Evolutionary conservation across 1,140 invertebrate species (phyloP), one percentile per base, ranked within the genome.

Genomic region (Rhyzopertha dominica): DNA sequence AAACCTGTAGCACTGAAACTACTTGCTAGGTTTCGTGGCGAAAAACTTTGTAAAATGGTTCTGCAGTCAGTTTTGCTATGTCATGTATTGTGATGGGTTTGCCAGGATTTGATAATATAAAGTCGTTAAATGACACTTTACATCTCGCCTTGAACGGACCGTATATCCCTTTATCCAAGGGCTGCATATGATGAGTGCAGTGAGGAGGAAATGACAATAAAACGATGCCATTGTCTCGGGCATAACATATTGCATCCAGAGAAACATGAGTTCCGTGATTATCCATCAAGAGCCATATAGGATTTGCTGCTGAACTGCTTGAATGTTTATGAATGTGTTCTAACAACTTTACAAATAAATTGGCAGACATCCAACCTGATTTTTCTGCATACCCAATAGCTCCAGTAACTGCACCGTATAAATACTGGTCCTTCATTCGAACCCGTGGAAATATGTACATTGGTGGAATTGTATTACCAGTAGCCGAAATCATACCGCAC

Each of bases 171-270:
- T 58, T 58, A 48, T 71, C 67, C n/a, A 69, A 44, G 4, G 64
- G 64, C 44, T 72, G 67, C 23, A 72, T 43, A 44, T 57, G 53
- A 43, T 72, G 68, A 10, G 59, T 65, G 40, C 54, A 58, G 40
- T 67, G 64, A 19, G 65, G 61, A 9, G 43, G 62, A 47, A 67
- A 54, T 9, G 54, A 61, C 8, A 68, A 30, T 12, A 67, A 34
- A 20, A 58, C 43, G 13, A 68, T 56, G 8, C 58, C 56, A 53
- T 66, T 54, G 13, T 67, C 49, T 26, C 55, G 38, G 7, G 57
- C 56, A 17, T 51, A 47, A 34, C 49, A 39, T 31, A 67, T 48
- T 4, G 62, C 53, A 18, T 62, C 37, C 3, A 65, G 16, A 24
- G 53, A 48, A 2, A 43, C 53, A 32, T 63, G 55, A 16, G 43